Percentiles rank a stretch among this genome's conserved stretches.
These are phyloP conservation scores for Zaprionus nigranus DNA, from an alignment of 1,140 invertebrate genomes.

Conservation along the genomic window DNA sequence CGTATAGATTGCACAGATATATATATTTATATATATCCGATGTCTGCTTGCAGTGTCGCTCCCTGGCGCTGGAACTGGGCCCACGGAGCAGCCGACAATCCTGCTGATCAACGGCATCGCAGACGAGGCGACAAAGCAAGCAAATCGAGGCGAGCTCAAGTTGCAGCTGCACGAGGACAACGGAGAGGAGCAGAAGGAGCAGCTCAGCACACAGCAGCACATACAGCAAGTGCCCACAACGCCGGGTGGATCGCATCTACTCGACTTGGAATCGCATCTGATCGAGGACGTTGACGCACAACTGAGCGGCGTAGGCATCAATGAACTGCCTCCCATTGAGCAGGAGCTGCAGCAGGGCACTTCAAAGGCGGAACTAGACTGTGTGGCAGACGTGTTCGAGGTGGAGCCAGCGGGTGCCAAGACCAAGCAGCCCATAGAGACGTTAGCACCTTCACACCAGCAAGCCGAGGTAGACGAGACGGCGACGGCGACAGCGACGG, in stretches of 20 bases:
- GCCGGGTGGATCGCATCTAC: constrained; percentile 67
- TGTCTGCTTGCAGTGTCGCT: constrained; percentile 71
- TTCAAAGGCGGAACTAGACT: constrained; percentile 69
- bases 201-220: neutral
- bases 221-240: constrained; percentile 43
- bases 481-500: constrained; percentile 52
- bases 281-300: constrained; percentile 72
- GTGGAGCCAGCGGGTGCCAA: constrained; percentile 73
- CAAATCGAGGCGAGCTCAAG: constrained; percentile 48
- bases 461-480: constrained; percentile 68
- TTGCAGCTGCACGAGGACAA: constrained; percentile 58
- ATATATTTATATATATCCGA: neutral
- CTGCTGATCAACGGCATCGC: constrained; percentile 75
- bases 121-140: constrained; percentile 53
- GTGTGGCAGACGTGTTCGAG: constrained; percentile 68
- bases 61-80: constrained; percentile 77
- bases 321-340: constrained; percentile 71
- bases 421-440: constrained; percentile 67
- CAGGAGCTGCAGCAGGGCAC: constrained; percentile 72
- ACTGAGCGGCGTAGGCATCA: constrained; percentile 73
- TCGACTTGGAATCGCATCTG: constrained; percentile 82
- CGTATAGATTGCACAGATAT: neutral
- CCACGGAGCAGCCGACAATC: constrained; percentile 79
- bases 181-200: constrained; percentile 18
- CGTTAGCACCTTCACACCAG: constrained; percentile 61